Evolutionary conservation across 2,113 vertebrate species (phyloP).

Genomic region (Anoura caudifer): DNA sequence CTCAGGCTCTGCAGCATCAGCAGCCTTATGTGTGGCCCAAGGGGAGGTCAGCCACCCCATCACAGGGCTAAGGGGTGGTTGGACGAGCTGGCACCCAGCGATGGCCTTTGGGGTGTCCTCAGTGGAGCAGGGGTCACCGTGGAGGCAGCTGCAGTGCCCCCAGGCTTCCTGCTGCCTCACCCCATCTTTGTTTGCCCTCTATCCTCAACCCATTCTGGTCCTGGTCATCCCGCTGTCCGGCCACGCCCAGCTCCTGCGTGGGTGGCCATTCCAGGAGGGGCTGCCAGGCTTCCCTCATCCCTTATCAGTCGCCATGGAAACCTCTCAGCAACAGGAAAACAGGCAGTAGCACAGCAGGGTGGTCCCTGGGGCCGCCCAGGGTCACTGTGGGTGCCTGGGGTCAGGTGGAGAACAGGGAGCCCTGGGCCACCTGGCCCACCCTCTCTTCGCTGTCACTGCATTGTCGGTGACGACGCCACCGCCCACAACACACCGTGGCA

Average conservation of each 20-base stretch:
- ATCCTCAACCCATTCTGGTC: rapidly evolving
- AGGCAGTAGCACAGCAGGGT: background rate
- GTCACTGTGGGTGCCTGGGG: background rate
- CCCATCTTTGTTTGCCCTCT: background rate
- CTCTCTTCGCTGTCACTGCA: rapidly evolving
- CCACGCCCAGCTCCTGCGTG: rapidly evolving
- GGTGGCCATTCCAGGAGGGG: background rate
- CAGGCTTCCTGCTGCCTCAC: rapidly evolving
- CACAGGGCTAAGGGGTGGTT: background rate
- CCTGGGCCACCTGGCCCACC: rapidly evolving
- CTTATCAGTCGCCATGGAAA: conserved; percentile 39
- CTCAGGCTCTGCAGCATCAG: rapidly evolving
- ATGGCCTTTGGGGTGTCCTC: rapidly evolving
- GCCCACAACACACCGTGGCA: rapidly evolving
- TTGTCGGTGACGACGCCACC: background rate
- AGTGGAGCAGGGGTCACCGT: rapidly evolving
- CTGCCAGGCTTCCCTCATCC: background rate
- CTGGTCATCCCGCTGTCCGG: background rate
- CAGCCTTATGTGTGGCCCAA: background rate
- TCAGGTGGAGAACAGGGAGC: background rate
- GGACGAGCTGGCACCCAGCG: rapidly evolving
- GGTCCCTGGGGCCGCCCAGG: background rate
- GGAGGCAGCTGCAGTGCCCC: rapidly evolving
- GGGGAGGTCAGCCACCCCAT: rapidly evolving
- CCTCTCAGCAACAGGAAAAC: conserved; percentile 25